Base-by-base conservation (phyloP, 1,140 invertebrate species). In the Penaeus chinensis region DNA sequence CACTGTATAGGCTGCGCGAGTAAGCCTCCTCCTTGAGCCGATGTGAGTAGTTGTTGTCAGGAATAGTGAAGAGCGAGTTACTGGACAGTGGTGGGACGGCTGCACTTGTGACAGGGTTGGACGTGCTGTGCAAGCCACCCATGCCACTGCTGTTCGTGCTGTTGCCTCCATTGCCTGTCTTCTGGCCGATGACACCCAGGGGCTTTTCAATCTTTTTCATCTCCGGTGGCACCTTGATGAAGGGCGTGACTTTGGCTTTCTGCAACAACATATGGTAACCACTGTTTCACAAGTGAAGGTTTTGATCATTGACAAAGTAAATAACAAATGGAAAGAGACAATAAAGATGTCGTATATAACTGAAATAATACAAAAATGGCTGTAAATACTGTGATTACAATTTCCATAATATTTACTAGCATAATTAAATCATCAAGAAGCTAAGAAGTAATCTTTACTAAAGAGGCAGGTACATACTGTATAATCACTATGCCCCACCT, bases 121-220 rank as follows among this genome's bases (percentile, higher is more conserved):
- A 47, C 20, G 78, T 42, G 18, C 86, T 79, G 54, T 54, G 84
- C 62, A 80, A n/a, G 20, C 66, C 54, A 20, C 86, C 69, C 60
- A 82, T 37, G 32, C 47, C 76, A 19, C 66, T 74, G 32, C 24
- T 65, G 78, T 13, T 81, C 27, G 37, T 82, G 32, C n/a, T 71
- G 69, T 69, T 63, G 74, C 54, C 71, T 19, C 42, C 42, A n/a
- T 24, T 63, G 37, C 32, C 66, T n/a, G 84, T 18, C 76, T 90
- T 90, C 76, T 90, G 89, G 42, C 89, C 89, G 66, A 90, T 90
- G 20, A 87, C 89, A 7, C 89, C 89, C 4, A 90, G 79, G 32
- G 87, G 87, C 54, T 88, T 88, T 22, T 88, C 89, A 2, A 87
- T 82, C 5, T 84, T 78, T 80, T 90, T 90, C 22, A 90, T 66